Conservation (phyloP, 2,113 vertebrate species). For the Thalassarche chlororhynchos region DNA sequence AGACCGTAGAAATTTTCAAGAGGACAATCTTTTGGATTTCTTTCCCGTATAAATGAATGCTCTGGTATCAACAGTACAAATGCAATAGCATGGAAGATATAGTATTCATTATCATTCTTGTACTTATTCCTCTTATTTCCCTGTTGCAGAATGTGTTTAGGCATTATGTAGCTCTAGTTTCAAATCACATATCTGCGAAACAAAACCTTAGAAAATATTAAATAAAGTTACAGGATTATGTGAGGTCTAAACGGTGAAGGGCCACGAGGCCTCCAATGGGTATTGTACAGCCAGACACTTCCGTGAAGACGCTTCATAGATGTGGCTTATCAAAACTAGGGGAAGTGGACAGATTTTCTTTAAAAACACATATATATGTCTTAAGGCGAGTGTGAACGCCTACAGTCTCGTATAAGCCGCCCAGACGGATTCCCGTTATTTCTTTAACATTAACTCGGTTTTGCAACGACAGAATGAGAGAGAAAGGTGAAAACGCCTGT, state of each 20-base stretch:
- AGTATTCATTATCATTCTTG: background rate
- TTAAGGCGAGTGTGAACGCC: accelerated
- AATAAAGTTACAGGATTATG: accelerated
- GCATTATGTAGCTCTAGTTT: background rate
- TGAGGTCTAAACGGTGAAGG: background rate
- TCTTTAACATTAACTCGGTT: background rate
- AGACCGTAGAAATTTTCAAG: background rate
- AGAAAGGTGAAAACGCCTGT: background rate
- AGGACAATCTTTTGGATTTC: background rate
- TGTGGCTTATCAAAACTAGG: background rate
- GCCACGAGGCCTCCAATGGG: accelerated
- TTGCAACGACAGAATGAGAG: background rate
- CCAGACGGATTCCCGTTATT: accelerated
- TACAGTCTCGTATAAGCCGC: accelerated
- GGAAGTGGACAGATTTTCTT: background rate
- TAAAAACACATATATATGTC: background rate
- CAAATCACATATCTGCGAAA: background rate
- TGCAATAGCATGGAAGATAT: accelerated
- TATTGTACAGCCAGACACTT: background rate
- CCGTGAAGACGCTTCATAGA: accelerated
- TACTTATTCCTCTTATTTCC: background rate
- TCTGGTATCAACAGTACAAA: accelerated
- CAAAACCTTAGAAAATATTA: background rate
- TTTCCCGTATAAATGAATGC: background rate
- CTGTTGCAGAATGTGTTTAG: background rate